Base-by-base conservation (phyloP, 2,113 vertebrate genomes). In the Ailuropoda melanoleuca region DNA sequence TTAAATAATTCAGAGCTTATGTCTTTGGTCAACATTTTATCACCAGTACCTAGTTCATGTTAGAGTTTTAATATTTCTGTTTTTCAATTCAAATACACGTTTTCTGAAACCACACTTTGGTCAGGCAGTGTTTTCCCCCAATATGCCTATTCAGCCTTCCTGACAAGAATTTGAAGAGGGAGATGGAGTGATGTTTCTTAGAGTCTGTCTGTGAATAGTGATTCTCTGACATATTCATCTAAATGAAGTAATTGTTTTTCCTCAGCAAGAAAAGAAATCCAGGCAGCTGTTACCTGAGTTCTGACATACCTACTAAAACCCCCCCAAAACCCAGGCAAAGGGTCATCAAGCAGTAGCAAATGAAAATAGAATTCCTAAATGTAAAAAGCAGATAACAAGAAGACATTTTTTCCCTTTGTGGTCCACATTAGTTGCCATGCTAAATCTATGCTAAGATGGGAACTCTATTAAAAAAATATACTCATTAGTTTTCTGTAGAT, bases 161-260 rank as follows among this genome's bases (percentile, higher is more conserved):
- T 84, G 43, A 74, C 60, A 94, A 39, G 78, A 92, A 86, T 96
- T 91, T 87, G 55, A 90, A 97, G 84, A 91, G 66, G 83, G 91
- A 93, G 88, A 83, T 82, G 39, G 56, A 91, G 39, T 62, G 68
- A 39, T 84, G 37, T 81, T 93, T 93, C 46, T 88, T 90, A 83
- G 66, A 70, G 37, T 75, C 72, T 88, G 21, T 55, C 62, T 80
- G 66, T 93, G 72, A 82, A 68, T 64, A 91, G 66, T 68, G 74
- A 95, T 50, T 96, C 18, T 92, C 60, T 88, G 53, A 46, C 46
- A 93, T 72, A 64, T 64, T 97, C 46, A 66, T 55, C 39, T 95
- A 70, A 87, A 66, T 56, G 82, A 93, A 64, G 31, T 84, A 29
- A 43, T 50, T 82, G 93, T 92, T 97, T 80, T 96, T 56, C 18